Evolutionary conservation across 2,888 invertebrate genomes (phyloP), one percentile per base, ranked within the genome.

Genomic region (Drosophila nr. perissopoda): DNA sequence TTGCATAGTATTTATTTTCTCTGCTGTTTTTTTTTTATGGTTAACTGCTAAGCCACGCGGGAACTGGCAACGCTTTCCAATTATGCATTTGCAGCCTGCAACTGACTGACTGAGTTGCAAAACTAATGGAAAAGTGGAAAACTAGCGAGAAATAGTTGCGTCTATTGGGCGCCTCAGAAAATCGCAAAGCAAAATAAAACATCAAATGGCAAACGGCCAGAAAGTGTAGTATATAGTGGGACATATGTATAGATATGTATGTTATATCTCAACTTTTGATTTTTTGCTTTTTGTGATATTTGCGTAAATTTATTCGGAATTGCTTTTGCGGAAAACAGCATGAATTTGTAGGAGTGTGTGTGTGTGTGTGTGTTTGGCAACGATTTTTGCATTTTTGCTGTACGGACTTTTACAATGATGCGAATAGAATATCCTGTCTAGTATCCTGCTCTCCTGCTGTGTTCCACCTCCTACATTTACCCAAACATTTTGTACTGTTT

Each of bases 151-250:
- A 66, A 53, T 48, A 31, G 52, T 46, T 27, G 62, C 70, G 59
- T 36, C 64, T 48, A 48, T 68, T 52, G 29, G 61, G 58, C 53
- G 59, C 70, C 59, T 27, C 6, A 36, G 11, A 31, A 57, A 58
- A n/a, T 27, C 27, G 46, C 11, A 56, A 31, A 51, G 49, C 27
- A 25, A 61, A 25, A 62, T 46, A 21, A 16, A 66, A 25, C 36
- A 65, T 11, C 6, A n/a, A 57, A 57, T 76, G 76, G 78, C 76
- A 79, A 73, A 29, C 63, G 68, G 81, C 78, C 78, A 79, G 63
- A 61, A 68, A 76, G 51, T 80, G 53, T 62, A 71, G 42, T 54
- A 75, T 36, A 76, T 42, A 74, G 62, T 65, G 51, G 36, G 25
- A 31, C 51, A 21, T 31, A 18, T n/a, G 54, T 38, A 40, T 51